These are phyloP conservation scores for Orthonyx spaldingii DNA, from an alignment of 2,113 vertebrate species.

Conservation along the genomic window DNA sequence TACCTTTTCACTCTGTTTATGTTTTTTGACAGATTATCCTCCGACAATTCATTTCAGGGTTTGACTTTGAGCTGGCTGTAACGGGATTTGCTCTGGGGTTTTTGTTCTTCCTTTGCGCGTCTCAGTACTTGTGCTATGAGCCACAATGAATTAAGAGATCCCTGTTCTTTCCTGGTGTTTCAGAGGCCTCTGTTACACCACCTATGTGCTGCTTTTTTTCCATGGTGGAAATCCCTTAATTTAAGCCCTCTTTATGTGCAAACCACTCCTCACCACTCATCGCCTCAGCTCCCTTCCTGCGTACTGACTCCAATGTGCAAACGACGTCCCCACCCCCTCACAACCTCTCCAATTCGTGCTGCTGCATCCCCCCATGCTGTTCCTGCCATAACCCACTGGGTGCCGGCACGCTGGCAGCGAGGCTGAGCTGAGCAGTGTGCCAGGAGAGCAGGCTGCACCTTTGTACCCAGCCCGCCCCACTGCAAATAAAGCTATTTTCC, in stretches of 20 bases:
- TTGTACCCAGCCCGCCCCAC: neutral
- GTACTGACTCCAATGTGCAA: neutral
- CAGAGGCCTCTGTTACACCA: neutral
- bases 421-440: fast-evolving
- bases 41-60: neutral
- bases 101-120: neutral
- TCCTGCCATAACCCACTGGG: fast-evolving
- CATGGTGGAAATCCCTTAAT: neutral
- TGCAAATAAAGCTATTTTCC: neutral
- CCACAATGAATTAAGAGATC: neutral
- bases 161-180: neutral
- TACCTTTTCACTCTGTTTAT: neutral
- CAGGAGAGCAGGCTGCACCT: neutral
- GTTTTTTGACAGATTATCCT: neutral
- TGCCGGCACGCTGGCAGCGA: fast-evolving
- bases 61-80: neutral
- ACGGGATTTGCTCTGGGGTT: neutral
- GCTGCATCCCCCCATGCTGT: too few species aligned
- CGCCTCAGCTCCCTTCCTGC: neutral
- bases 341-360: fast-evolving
- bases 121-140: neutral
- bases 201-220: neutral
- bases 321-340: too few species aligned
- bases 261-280: neutral
- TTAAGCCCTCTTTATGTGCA: neutral